phyloP scores from a whole-genome alignment of 1,140 invertebrate species.

The Chelonus insularis region DNA sequence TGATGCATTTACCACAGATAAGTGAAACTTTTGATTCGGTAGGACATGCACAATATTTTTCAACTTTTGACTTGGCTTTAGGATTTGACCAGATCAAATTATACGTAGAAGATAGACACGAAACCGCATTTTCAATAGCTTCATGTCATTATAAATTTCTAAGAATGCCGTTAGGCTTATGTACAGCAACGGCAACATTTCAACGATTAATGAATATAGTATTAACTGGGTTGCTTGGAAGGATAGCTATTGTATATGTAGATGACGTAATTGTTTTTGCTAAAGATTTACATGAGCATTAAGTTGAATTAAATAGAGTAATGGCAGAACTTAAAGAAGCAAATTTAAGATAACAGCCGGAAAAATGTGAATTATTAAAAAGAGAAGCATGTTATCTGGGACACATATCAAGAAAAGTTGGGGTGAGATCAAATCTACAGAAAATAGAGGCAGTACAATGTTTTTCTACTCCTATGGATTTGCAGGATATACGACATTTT shows the following conservation, averaged over 20 bases:
- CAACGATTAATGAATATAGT: not conserved
- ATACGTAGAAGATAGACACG: too few relatives aligned
- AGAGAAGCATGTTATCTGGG: not conserved
- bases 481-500: not conserved
- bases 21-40: too few relatives aligned
- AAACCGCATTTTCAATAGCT: too few relatives aligned
- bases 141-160: too few relatives aligned
- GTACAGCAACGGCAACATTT: not conserved
- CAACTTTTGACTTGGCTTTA: too few relatives aligned
- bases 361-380: not conserved
- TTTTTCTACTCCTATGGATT: not conserved
- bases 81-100: too few relatives aligned
- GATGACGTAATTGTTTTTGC: not conserved
- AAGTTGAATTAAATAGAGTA: not conserved
- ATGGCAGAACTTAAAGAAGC: not conserved
- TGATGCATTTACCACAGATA: too few relatives aligned
- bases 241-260: not conserved
- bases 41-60: too few relatives aligned
- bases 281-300: not conserved
- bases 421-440: not conserved
- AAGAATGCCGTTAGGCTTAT: not conserved
- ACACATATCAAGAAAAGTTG: not conserved
- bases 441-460: not conserved
- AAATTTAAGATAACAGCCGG: not conserved
- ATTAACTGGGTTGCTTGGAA: not conserved